Conservation (phyloP, 1,140 invertebrate species). For the Batillaria attramentaria region DNA sequence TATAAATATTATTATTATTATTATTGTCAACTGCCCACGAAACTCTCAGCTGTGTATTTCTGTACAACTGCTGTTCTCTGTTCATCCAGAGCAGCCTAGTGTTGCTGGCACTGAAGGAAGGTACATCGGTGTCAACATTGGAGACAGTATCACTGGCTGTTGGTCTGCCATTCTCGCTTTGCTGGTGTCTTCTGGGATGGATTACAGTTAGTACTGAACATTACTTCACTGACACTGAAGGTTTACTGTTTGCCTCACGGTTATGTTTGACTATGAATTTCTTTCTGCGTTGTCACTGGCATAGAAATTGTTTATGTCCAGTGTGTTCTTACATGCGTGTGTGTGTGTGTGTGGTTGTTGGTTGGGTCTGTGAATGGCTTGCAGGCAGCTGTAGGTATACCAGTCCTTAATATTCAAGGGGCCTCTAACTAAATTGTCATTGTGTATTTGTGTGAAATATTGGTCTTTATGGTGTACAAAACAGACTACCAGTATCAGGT, state of each 20-base stretch:
- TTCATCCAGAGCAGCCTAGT: constrained; percentile 59
- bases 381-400: background rate
- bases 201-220: constrained; percentile 59
- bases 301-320: no score
- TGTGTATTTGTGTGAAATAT: background rate
- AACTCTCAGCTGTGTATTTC: no score
- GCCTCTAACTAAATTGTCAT: background rate
- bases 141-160: constrained; percentile 54
- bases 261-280: no score
- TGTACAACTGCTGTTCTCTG: constrained; percentile 21
- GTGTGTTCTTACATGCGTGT: no score
- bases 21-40: no score
- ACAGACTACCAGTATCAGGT: no score
- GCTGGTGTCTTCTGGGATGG: constrained; percentile 61
- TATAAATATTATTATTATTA: no score
- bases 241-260: no score
- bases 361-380: background rate
- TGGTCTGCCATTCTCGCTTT: constrained; percentile 57
- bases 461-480: no score
- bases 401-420: background rate
- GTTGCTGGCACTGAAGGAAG: constrained; percentile 54
- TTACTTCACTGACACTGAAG: no score
- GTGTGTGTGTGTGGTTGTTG: background rate
- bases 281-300: no score
- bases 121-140: constrained; percentile 44